Evolutionary conservation across 2,888 invertebrate genomes (phyloP), one percentile per base, ranked within the genome.

Genomic region (Trissolcus brochymenae): DNA sequence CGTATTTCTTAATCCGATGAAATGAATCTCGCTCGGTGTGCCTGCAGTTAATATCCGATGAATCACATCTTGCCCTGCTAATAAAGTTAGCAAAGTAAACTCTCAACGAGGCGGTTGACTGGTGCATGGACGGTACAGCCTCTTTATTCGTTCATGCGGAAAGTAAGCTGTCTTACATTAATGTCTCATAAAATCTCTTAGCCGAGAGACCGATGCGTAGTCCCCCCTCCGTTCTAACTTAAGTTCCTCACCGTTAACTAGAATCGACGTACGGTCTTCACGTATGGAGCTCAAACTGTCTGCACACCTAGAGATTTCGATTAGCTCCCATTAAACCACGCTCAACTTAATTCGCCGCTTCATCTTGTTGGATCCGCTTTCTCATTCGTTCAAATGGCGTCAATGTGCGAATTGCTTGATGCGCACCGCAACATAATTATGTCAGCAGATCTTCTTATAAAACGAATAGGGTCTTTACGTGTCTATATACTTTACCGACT

Each of bases 161-260:
- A 75, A 77, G 74, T 72, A 61, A 75, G 64, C 60, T 71, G 72
- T 71, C 79, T 79, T 81, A 80, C 75, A 79, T 80, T 82, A 80
- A 81, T 82, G 80, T 81, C 79, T 79, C 79, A 80, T 82, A 82
- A 81, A 81, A 80, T 79, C 75, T 35, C 35, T 65, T 78, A 70
- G 76, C 67, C 71, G 70, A 79, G 74, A 74, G 64, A 68, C 79
- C 70, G 40, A 76, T 71, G 64, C 60, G 59, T 17, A 59, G 49
- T 61, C 64, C 62, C 59, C 59, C 62, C 4, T 46, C 4, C 14
- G 1, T 14, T 1, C 16, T 54, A 65, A 50, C 68, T 66, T 50
- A 76, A 78, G 68, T 76, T 77, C 67, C 76, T 76, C 77, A 54
- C 11, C 35, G 35, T 74, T 76, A 75, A 76, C 54, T 66, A 41